These are phyloP conservation scores for Rhagonycha fulva DNA, from an alignment of 2,888 invertebrate genomes.

Conservation along the genomic window DNA sequence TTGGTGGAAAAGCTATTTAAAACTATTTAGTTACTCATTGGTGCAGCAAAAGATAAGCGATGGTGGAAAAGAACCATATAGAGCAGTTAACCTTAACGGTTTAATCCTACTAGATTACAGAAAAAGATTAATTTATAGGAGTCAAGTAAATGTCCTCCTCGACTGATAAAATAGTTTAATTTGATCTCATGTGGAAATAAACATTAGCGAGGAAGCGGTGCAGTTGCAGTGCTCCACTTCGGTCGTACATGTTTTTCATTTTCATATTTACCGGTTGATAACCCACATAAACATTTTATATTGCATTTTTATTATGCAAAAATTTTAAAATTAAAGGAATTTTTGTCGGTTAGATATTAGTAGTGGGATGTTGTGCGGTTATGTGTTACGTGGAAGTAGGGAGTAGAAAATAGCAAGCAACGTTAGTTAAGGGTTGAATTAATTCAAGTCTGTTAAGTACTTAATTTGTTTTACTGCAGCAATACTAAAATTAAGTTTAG, in stretches of 20 bases:
- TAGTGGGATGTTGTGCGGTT: not conserved
- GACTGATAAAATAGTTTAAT: not conserved
- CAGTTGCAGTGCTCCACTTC: not conserved
- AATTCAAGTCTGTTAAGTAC: constrained; percentile 5
- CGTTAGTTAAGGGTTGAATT: not conserved
- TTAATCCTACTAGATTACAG: not conserved
- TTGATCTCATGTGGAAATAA: not conserved
- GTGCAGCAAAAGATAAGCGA: not conserved
- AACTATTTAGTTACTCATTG: not conserved
- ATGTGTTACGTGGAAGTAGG: not conserved
- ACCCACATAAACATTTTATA: not conserved
- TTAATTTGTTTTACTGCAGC: constrained; percentile 25
- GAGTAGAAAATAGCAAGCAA: not conserved
- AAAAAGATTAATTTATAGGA: not conserved
- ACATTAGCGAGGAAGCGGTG: not conserved
- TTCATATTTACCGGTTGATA: not conserved
- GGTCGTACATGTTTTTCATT: not conserved
- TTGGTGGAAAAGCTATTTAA: not conserved
- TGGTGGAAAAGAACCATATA: not conserved
- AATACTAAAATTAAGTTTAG: constrained; percentile 31
- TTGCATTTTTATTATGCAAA: not conserved
- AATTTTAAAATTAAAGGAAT: not conserved
- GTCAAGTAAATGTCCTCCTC: not conserved
- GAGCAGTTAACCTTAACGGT: not conserved
- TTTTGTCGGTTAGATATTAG: not conserved